A percentile compares a stretch with the other conserved stretches of the same genome.
Evolutionary conservation across 2,888 invertebrate genomes (phyloP).

Genomic region (Aspidapion aeneum): DNA sequence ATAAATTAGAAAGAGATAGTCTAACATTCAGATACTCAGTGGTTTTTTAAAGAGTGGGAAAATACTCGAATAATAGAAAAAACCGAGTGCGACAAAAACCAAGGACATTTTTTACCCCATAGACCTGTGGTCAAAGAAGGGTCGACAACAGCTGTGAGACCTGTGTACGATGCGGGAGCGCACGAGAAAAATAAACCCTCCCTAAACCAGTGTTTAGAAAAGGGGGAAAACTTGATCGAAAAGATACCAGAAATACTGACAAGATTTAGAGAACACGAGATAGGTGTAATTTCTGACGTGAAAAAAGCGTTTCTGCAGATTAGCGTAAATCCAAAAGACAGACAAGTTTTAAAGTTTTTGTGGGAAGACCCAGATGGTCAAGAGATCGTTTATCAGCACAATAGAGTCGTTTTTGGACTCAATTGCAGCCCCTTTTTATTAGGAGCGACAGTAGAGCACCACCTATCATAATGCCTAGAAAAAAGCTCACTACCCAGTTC

Average conservation of each 20-base stretch:
- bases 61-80: conserved; percentile 19
- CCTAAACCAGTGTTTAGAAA: conserved; percentile 30
- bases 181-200: conserved; percentile 25
- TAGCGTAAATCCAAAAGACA: not conserved
- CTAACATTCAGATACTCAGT: too few relatives aligned
- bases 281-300: conserved; percentile 33
- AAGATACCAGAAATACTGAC: conserved; percentile 17
- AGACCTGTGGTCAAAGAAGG: conserved; percentile 10
- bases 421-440: conserved; percentile 13
- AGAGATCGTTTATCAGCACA: not conserved
- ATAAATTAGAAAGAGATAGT: conserved; percentile 3
- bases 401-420: not conserved
- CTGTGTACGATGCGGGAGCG: conserved; percentile 34
- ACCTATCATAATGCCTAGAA: not conserved
- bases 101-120: conserved; percentile 14
- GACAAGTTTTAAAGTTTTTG: not conserved
- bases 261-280: conserved; percentile 23
- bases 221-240: conserved; percentile 23
- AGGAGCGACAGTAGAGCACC: not conserved
- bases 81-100: conserved; percentile 2
- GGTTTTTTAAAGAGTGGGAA: conserved; percentile 20
- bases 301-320: not conserved
- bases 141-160: conserved; percentile 25
- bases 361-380: too few relatives aligned
- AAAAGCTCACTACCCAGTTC: not conserved